Conservation (phyloP, 1,140 invertebrate genomes). For the Kradibia gibbosae region DNA sequence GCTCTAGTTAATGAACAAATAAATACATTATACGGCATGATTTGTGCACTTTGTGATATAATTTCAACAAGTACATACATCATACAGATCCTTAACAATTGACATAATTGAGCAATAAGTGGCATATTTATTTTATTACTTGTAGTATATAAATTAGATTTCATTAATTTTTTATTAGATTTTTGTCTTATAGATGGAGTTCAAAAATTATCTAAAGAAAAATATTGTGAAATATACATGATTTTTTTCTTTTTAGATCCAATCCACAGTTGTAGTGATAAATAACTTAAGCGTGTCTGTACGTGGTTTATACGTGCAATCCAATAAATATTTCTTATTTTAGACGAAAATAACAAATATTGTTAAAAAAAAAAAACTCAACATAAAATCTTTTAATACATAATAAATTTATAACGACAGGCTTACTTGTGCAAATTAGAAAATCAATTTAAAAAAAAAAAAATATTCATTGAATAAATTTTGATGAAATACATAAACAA, state of each 20-base stretch:
- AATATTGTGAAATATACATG: not conserved
- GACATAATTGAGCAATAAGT: too few species aligned
- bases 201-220: not conserved
- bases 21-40: too few species aligned
- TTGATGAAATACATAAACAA: too few species aligned
- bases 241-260: not conserved
- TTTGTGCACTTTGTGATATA: too few species aligned
- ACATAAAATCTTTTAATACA: too few species aligned
- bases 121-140: not conserved
- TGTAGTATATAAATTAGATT: not conserved
- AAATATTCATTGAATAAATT: too few species aligned
- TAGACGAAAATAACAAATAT: not conserved
- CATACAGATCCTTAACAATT: too few species aligned
- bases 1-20: too few species aligned
- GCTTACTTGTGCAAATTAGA: not conserved
- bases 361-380: too few species aligned
- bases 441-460: not conserved
- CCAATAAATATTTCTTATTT: not conserved
- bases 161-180: not conserved
- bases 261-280: not conserved
- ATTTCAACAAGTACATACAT: too few species aligned
- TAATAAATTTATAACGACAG: too few species aligned
- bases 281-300: not conserved
- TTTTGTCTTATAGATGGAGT: conserved; percentile 6
- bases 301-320: not conserved